These are phyloP conservation scores for Bombus balteatus DNA, from an alignment of 1,140 invertebrate genomes.

Conservation along the genomic window DNA sequence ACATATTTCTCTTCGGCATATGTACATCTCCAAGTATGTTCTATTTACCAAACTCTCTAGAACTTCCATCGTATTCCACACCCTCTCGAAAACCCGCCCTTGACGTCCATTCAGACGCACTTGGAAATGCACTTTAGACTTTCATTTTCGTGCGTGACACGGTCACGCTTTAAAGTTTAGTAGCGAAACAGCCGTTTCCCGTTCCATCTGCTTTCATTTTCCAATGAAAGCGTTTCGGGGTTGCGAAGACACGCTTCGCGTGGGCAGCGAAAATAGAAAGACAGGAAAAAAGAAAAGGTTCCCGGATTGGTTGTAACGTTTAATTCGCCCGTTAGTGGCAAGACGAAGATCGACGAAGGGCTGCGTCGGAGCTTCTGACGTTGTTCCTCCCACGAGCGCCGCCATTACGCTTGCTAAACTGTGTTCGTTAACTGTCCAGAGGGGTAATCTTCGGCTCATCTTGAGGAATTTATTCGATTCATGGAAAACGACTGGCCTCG, in stretches of 20 bases:
- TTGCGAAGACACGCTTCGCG: neutral
- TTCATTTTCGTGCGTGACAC: neutral
- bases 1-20: neutral
- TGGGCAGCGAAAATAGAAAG: neutral
- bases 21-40: neutral
- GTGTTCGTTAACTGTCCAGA: conserved; percentile 26
- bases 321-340: neutral
- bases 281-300: no score
- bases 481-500: neutral
- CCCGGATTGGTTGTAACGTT: neutral
- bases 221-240: neutral
- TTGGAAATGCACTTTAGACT: neutral
- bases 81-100: no score
- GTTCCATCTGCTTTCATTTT: no score
- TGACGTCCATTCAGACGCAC: neutral
- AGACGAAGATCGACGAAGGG: neutral
- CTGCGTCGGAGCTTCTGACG: conserved; percentile 22
- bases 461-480: conserved; percentile 34
- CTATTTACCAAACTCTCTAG: conserved; percentile 17
- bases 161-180: neutral
- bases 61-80: neutral
- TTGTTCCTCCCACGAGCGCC: neutral
- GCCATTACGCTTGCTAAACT: conserved; percentile 1
- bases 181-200: neutral
- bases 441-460: conserved; percentile 41